Conservation (phyloP, 2,797 vertebrate species). For the Galago senegalensis region DNA sequence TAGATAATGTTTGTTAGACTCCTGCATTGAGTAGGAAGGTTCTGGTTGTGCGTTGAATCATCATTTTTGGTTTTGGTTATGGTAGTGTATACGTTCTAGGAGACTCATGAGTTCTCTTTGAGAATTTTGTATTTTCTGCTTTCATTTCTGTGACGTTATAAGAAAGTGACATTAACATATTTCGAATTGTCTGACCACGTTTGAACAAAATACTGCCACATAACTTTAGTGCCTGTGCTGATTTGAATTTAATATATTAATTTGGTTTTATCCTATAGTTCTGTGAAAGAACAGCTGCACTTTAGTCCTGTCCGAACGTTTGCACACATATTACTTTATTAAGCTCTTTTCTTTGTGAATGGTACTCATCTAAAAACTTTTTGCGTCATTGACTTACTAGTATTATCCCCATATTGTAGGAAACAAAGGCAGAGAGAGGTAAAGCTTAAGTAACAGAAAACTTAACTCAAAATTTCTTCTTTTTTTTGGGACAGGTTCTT, state of each 20-base stretch:
- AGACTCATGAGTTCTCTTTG: not conserved
- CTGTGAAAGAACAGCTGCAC: not conserved
- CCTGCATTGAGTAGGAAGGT: not conserved
- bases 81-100: not conserved
- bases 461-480: not conserved
- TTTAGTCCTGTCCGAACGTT: not conserved
- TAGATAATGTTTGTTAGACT: not conserved
- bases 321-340: not conserved
- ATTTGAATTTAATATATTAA: conserved; percentile 24
- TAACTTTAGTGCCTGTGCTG: not conserved
- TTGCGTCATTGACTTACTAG: not conserved
- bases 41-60: not conserved
- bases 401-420: not conserved
- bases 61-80: not conserved
- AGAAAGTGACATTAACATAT: conserved; percentile 10
- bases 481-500: not conserved
- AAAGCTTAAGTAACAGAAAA: conserved; percentile 28
- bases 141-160: conserved; percentile 22
- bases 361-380: not conserved
- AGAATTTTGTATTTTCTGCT: not conserved
- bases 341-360: not conserved
- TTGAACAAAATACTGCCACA: not conserved
- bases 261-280: conserved; percentile 37
- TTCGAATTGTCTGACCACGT: not conserved
- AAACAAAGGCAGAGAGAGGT: not conserved